Evolutionary conservation across 2,797 vertebrate species (phyloP), one percentile per base, ranked within the genome.

Genomic region (Masticophis lateralis): DNA sequence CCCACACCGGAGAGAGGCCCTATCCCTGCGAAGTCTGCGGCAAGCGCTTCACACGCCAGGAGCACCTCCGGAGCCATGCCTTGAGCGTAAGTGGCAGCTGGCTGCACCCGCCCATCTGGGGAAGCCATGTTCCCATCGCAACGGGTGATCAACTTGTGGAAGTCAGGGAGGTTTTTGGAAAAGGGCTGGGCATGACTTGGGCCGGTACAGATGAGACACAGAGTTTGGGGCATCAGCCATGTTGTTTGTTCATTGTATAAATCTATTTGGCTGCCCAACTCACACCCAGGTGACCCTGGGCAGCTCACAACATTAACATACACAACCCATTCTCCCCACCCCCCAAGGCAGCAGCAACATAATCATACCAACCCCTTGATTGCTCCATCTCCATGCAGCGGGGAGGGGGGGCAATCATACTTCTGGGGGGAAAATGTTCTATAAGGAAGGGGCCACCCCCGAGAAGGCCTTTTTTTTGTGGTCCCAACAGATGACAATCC

Each of bases 11-110:
- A 0, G 99, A 99, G 97, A 97, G 99, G n/a, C 99, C 99, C 0
- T 99, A 99, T 94, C 99, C 99, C 89, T 99, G 99, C 18, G 99
- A 99, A 93, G 98, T 98, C 51, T 99, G 99, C 18, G 99, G 99
- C 93, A 99, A 99, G 92, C 98, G 99, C 86, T 99, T 99, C 97
- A 99, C 99, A 0, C 97, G 99, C 8, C 99, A 99, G 98, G 99
- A 99, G 95, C 99, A 99, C 97, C 98, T 99, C 5, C 98, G 99
- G 59, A 99, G 98, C 89, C 99, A 99, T 0, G 98, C 99, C 0
- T 97, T 99, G 32, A 99, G 98, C 10, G 99, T 99, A 98, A 98
- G 99, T 98, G 37, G 9, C 25, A 60, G n/a, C 1, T 3, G 12
- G 47, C 11, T 4, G 18, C 25, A 53, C 8, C 10, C 9, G 0